Evolutionary conservation across 1,140 invertebrate genomes (phyloP).

Genomic region (Nomia melanderi): DNA sequence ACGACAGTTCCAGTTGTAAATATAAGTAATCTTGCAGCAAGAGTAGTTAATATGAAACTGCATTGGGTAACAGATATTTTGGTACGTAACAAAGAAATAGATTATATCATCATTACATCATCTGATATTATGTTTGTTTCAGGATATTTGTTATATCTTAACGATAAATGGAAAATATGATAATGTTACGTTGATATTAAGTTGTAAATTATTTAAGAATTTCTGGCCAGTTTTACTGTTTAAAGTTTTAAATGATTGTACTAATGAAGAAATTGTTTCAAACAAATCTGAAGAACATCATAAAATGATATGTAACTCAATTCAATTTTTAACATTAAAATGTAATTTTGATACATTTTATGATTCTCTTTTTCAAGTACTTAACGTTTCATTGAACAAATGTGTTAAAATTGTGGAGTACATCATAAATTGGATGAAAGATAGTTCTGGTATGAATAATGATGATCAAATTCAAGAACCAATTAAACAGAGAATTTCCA

Average conservation of each 20-base stretch:
- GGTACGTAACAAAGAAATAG: slow-evolving; percentile 53
- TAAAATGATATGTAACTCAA: slow-evolving; percentile 50
- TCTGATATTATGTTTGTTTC: slow-evolving; percentile 46
- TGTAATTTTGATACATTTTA: slow-evolving; percentile 49
- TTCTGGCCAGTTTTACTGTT: slow-evolving; percentile 70
- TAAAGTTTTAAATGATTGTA: slow-evolving; percentile 53
- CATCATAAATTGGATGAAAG: slow-evolving; percentile 61
- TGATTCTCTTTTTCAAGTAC: slow-evolving; percentile 57
- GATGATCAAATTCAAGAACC: slow-evolving; percentile 18
- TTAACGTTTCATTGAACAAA: slow-evolving; percentile 55
- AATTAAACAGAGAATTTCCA: slow-evolving; percentile 51
- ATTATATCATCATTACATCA: slow-evolving; percentile 11
- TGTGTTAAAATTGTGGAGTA: slow-evolving; percentile 66
- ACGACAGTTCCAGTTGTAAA: slow-evolving; percentile 46
- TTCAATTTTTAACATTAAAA: slow-evolving; percentile 68
- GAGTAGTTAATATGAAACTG: slow-evolving; percentile 58
- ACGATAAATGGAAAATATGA: slow-evolving; percentile 58
- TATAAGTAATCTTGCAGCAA: slow-evolving; percentile 66
- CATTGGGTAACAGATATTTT: slow-evolving; percentile 75
- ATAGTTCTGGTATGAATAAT: not conserved
- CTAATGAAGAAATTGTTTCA: slow-evolving; percentile 20
- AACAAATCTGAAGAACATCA: slow-evolving; percentile 51
- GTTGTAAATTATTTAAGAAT: slow-evolving; percentile 54
- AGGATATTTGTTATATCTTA: slow-evolving; percentile 69
- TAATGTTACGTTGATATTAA: slow-evolving; percentile 62